phyloP scores from a whole-genome alignment of 2,113 vertebrate genomes.

The Aptenodytes patagonicus region DNA sequence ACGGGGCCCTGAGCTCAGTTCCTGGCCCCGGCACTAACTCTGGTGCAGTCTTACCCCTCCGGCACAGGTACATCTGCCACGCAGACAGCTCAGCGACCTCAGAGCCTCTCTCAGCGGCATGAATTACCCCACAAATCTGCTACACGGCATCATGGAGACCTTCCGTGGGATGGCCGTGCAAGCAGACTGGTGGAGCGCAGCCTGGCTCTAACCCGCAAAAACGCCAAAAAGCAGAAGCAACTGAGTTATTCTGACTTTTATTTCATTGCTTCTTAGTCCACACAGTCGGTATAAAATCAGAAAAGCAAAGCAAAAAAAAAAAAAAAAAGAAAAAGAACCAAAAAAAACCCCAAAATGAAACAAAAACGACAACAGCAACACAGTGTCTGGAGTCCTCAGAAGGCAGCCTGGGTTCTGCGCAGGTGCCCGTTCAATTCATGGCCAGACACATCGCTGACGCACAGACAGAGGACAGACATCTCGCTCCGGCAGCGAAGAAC shows the following conservation, averaged over 20 bases:
- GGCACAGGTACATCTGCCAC: not conserved
- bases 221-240: not conserved
- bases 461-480: slow-evolving; percentile 64
- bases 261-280: slow-evolving; percentile 82
- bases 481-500: not conserved
- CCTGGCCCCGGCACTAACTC: too few relatives aligned
- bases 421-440: slow-evolving; percentile 74
- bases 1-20: not conserved
- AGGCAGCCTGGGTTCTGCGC: slow-evolving; percentile 68
- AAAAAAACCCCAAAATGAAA: not conserved
- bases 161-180: fast-evolving
- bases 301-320: slow-evolving; percentile 67
- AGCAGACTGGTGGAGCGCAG: not conserved
- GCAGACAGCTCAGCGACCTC: not conserved
- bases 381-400: slow-evolving; percentile 76
- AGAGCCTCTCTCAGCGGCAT: not conserved
- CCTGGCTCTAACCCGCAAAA: not conserved
- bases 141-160: not conserved
- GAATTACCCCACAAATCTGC: not conserved
- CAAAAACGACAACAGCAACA: not conserved
- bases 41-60: too few relatives aligned
- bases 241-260: slow-evolving; percentile 81
- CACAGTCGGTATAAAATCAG: slow-evolving; percentile 81
- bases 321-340: not conserved
- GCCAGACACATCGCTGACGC: slow-evolving; percentile 72